A percentile compares a stretch with the other conserved stretches of the same genome.
These are phyloP conservation scores for Peromyscus californicus DNA, from an alignment of 2,113 vertebrate species.

Conservation along the genomic window DNA sequence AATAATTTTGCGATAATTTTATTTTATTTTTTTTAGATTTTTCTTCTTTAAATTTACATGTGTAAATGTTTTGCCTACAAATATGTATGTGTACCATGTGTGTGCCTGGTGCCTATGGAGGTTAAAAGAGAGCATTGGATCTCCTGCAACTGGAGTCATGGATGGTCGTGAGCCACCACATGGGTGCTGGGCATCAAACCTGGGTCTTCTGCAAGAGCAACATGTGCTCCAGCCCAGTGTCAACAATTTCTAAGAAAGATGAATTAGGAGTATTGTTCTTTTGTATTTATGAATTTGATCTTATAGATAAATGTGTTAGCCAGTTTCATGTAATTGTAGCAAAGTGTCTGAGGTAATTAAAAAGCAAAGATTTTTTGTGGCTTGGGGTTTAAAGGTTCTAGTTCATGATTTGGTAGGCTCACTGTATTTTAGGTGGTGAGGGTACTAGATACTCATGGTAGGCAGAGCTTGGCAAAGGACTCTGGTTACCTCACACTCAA, in stretches of 20 bases:
- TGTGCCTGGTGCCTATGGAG: not conserved
- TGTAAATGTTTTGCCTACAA: not conserved
- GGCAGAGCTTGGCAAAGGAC: not conserved
- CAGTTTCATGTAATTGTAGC: not conserved
- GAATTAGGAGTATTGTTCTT: slow-evolving; percentile 34
- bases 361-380: not conserved
- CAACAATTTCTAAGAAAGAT: slow-evolving; percentile 31
- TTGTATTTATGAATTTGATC: slow-evolving; percentile 14
- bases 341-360: not conserved
- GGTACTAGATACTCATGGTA: not conserved
- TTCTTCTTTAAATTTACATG: not conserved
- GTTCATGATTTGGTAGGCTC: not conserved
- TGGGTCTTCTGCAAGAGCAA: not conserved
- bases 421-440: not conserved
- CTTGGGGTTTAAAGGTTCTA: not conserved
- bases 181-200: not conserved
- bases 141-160: too few species aligned
- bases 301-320: not conserved
- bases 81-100: not conserved
- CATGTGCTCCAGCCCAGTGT: not conserved
- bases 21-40: not conserved
- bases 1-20: not conserved
- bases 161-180: not conserved
- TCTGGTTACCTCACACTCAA: not conserved
- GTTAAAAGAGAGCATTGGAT: not conserved